phyloP scores from a whole-genome alignment of 2,888 invertebrate species.

The Cryptocephalus moraei region DNA sequence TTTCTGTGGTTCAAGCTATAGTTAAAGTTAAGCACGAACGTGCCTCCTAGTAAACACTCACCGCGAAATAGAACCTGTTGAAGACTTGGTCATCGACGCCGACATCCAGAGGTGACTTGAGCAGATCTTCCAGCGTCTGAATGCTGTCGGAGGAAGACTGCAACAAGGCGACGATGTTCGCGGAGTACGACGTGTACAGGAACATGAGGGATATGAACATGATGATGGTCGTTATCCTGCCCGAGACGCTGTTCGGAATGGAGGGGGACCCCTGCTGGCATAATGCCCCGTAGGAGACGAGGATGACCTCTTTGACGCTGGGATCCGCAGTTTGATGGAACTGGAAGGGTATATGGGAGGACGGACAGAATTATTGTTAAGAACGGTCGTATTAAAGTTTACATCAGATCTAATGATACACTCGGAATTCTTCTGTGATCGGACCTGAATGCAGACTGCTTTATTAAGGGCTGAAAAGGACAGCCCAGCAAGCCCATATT shows the following conservation, averaged over 20 bases:
- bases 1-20: too few species aligned
- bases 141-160: constrained; percentile 64
- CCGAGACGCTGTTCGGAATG: constrained; percentile 38
- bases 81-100: constrained; percentile 61
- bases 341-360: too few species aligned
- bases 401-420: too few species aligned
- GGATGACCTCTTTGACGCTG: constrained; percentile 37
- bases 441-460: too few species aligned
- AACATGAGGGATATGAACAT: constrained; percentile 56
- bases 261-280: constrained; percentile 49
- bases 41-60: constrained; percentile 33
- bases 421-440: too few species aligned
- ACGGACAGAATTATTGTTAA: too few species aligned
- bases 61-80: constrained; percentile 58
- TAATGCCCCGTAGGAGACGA: constrained; percentile 47
- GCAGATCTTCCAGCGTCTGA: constrained; percentile 50
- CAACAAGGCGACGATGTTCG: constrained; percentile 63
- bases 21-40: too few species aligned
- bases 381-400: too few species aligned
- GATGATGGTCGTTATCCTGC: constrained; percentile 52
- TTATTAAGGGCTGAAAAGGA: too few species aligned
- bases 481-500: too few species aligned
- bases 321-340: too few species aligned
- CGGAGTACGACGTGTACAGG: constrained; percentile 64
- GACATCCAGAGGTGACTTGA: constrained; percentile 53